These are phyloP conservation scores for Sesia apiformis DNA, from an alignment of 2,888 invertebrate species.

Conservation along the genomic window DNA sequence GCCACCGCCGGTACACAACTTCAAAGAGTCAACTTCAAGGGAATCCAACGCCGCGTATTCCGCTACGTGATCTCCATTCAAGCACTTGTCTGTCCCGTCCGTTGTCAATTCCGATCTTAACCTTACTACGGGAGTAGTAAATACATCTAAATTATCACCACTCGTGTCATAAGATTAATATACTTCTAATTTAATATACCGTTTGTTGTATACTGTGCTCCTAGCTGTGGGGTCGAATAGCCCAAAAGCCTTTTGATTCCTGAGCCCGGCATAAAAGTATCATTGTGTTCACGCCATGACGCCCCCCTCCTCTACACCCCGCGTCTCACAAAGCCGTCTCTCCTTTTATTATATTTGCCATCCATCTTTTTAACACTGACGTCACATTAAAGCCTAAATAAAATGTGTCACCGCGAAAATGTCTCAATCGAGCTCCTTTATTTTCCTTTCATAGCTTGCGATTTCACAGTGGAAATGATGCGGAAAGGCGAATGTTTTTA, in stretches of 20 bases:
- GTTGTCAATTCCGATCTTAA: too few relatives aligned
- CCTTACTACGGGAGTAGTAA: too few relatives aligned
- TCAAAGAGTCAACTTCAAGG: too few relatives aligned
- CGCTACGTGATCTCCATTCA: too few relatives aligned
- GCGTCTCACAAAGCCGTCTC: constrained; percentile 27
- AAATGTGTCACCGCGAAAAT: constrained; percentile 30
- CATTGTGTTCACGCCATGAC: constrained; percentile 15
- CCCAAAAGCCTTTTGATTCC: constrained; percentile 23
- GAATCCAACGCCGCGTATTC: too few relatives aligned
- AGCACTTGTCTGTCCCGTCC: too few relatives aligned
- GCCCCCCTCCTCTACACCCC: constrained; percentile 2
- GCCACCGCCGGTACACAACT: too few relatives aligned
- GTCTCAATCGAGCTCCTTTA: constrained; percentile 15
- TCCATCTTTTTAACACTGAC: constrained; percentile 37
- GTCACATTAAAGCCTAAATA: constrained; percentile 39
- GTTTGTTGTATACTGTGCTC: background rate
- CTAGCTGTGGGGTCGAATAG: constrained; percentile 3
- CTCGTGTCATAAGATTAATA: too few relatives aligned
- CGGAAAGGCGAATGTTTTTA: background rate
- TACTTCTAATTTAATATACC: too few relatives aligned
- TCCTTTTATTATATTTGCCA: constrained; percentile 37
- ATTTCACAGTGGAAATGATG: background rate
- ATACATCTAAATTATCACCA: too few relatives aligned
- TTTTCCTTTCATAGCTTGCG: background rate
- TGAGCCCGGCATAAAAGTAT: constrained; percentile 16